A percentile compares a stretch with the other conserved stretches of the same genome.
phyloP scores from a whole-genome alignment of 2,113 vertebrate species.

The Ovis canadensis region DNA sequence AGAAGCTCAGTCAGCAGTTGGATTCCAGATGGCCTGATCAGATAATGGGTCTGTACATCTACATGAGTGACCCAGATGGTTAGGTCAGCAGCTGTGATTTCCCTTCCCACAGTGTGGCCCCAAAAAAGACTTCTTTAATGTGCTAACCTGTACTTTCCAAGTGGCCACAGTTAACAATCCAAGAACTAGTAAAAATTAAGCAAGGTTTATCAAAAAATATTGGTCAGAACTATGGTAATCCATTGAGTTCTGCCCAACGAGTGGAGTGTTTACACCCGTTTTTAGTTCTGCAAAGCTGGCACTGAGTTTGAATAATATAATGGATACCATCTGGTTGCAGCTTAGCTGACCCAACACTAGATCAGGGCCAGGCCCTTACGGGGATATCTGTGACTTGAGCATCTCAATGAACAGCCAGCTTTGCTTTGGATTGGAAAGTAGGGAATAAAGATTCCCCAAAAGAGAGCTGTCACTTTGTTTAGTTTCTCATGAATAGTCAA shows the following conservation, averaged over 20 bases:
- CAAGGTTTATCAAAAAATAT: neutral
- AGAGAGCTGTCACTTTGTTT: neutral
- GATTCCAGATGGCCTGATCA: neutral
- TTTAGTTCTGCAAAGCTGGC: neutral
- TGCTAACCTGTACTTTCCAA: neutral
- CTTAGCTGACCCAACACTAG: neutral
- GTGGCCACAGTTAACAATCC: neutral
- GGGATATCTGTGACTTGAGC: neutral
- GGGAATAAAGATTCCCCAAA: neutral
- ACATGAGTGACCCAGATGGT: neutral
- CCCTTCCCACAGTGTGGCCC: neutral
- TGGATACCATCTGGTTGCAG: neutral
- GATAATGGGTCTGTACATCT: neutral
- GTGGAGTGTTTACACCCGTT: neutral
- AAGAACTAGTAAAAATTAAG: neutral
- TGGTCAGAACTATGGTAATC: neutral
- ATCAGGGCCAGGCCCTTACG: neutral
- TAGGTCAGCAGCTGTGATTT: neutral
- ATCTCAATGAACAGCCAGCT: neutral
- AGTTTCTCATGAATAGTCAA: neutral
- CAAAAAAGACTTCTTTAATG: neutral
- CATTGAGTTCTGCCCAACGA: neutral
- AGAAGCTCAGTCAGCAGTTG: neutral
- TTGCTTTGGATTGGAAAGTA: neutral
- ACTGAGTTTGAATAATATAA: neutral